A percentile compares a stretch with the other conserved stretches of the same genome.
Evolutionary conservation across 37 sponge, comb jelly and placozoan species (phyloP).

Genomic region (Mnemiopsis leidyi): DNA sequence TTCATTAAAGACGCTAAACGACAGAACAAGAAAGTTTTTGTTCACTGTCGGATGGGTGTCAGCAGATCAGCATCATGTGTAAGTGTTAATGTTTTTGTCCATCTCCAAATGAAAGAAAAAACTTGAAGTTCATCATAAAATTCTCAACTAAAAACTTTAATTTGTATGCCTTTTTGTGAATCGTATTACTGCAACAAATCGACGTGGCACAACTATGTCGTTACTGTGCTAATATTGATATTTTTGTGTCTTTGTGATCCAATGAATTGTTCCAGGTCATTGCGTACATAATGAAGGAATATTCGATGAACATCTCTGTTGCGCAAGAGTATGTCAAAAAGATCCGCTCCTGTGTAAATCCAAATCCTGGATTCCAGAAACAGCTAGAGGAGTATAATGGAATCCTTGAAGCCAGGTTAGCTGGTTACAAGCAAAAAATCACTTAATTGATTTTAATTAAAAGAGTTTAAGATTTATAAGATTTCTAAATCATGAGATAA

Average conservation of each 20-base stretch:
- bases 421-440: no score
- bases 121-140: no score
- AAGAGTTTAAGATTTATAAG: no score
- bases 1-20: conserved; percentile 93
- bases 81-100: conserved; percentile 69
- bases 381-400: conserved; percentile 92
- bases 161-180: no score
- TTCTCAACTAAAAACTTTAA: no score
- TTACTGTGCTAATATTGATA: no score
- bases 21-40: conserved; percentile 39
- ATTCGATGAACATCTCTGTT: conserved; percentile 73
- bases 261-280: conserved; percentile 85
- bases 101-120: no score
- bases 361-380: conserved; percentile 83
- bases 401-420: conserved; percentile 90
- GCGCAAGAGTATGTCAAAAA: conserved; percentile 78
- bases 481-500: no score
- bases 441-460: no score
- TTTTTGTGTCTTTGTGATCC: no score
- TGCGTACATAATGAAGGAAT: conserved; percentile 97
- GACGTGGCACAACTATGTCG: no score
- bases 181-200: no score
- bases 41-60: conserved; percentile 80
- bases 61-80: conserved; percentile 97
- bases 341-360: conserved; percentile 76